Base-by-base conservation (phyloP, 1,140 invertebrate species). In the Leptopilina boulardi region DNA sequence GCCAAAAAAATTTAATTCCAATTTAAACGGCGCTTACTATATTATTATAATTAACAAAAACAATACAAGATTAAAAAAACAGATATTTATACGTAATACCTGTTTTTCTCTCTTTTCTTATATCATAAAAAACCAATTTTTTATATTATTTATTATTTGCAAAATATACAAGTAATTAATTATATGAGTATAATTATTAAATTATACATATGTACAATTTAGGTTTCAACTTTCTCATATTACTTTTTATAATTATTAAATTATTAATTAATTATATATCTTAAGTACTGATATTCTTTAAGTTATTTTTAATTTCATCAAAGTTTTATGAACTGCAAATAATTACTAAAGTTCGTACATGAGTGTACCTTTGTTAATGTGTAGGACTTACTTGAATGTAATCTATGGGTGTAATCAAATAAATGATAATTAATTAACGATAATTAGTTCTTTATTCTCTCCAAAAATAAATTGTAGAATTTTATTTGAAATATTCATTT, bases 371-470 rank as follows among this genome's bases (percentile, higher is more conserved):
- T 66, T 66, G 59, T 34, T 66, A 66, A 66, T 66, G 59, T 66
- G 59, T 66, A 66, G 59, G 26, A 66, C 59, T 66, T 66, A 66
- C 59, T 66, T 66, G 59, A 66, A 66, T 66, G 59, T 66, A 66
- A 66, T 66, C 59, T 34, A 66, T 66, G 59, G 59, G 59, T 66
- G 59, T 66, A 66, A 66, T 66, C 59, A 66, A 66, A 66, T 66
- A 66, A 66, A 66, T 66, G 59, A 66, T 66, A 30, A 66, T 34
- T 66, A n/a, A 66, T 66, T 66, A 66, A 34, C 26, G 59, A 66
- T 66, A 66, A 59, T 59, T 26, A 11, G 21, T 59, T 19, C 10
- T 15, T 59, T 59, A 10, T 59, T 19, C 10, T 15, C 26, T 59
- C 10, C 5, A 26, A 9, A 44, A 44, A 44, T 15, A 15, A 1